Conservation (phyloP, 2,113 vertebrate species). For the Tychaedon coryphoeus region DNA sequence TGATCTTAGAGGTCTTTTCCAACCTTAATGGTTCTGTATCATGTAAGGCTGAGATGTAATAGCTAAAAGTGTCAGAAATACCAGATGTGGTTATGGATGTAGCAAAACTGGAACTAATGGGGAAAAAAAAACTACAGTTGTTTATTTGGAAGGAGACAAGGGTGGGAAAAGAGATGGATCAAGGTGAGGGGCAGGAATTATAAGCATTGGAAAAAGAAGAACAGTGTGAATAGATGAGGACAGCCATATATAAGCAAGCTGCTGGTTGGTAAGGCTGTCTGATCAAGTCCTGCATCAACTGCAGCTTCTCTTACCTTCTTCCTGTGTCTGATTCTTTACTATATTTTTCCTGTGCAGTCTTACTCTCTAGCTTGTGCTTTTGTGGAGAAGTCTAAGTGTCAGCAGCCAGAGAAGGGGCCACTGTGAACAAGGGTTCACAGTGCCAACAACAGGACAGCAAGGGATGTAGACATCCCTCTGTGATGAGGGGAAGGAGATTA, state of each 20-base stretch:
- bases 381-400: neutral
- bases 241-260: neutral
- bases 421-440: neutral
- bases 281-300: neutral
- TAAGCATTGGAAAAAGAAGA: neutral
- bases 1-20: neutral
- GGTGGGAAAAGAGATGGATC: neutral
- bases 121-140: neutral
- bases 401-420: accelerated
- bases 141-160: neutral
- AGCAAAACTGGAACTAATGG: neutral
- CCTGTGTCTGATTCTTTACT: neutral
- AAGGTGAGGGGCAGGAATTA: neutral
- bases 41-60: neutral
- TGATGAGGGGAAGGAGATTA: neutral
- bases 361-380: neutral
- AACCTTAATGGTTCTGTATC: neutral
- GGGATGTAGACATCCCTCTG: neutral
- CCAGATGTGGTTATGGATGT: neutral
- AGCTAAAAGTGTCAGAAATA: neutral
- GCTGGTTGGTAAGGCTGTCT: neutral
- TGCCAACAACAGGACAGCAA: neutral
- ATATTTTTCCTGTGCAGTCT: neutral
- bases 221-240: neutral
- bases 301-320: neutral